Base-by-base conservation (phyloP, 1,140 invertebrate species). In the Hypsibius dujardini region DNA sequence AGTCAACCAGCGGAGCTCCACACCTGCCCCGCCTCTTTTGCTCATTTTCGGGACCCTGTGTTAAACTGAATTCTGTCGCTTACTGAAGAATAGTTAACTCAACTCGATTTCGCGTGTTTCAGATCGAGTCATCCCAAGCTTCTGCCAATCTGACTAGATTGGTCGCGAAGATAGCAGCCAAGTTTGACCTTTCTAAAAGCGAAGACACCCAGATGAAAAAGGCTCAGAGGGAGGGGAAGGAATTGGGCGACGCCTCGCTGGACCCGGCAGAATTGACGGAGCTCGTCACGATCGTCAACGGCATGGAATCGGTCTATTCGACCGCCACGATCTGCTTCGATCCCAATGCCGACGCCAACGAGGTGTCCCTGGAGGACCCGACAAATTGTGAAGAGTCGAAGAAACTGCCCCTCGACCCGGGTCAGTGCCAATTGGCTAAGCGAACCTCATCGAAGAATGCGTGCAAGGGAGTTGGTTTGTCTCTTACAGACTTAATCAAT, bases 301-400 rank as follows among this genome's bases (percentile, higher is more conserved):
- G 85, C 40, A 91, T 92, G 89, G 83, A 89, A 76, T 84, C 83
- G 1, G 87, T 87, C 72, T 91, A 88, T 75, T 86, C 87, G 1
- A 90, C 84, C 15, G 85, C 89, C 0, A 90, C 88, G 79, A 85
- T 92, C 42, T 90, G 88, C 76, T 83, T 85, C 70, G 87, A 81
- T 74, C 60, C 72, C 1, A n/a, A n/a, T n/a, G n/a, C n/a, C n/a
- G n/a, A n/a, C n/a, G 70, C 71, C 12, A 77, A 72, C 7, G 50
- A 56, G 50, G 50, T n/a, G n/a, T n/a, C n/a, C n/a, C n/a, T 56
- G 50, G 50, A n/a, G n/a, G n/a, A n/a, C n/a, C n/a, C n/a, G n/a
- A 7, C 50, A n/a, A 56, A 56, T n/a, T 56, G 50, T 7, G n/a
- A n/a, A 7, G n/a, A 56, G n/a, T 56, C 7, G n/a, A 56, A 56